A percentile compares a stretch with the other conserved stretches of the same genome.
phyloP scores from a whole-genome alignment of 2,113 vertebrate genomes.

The Porphyrio hochstetteri region DNA sequence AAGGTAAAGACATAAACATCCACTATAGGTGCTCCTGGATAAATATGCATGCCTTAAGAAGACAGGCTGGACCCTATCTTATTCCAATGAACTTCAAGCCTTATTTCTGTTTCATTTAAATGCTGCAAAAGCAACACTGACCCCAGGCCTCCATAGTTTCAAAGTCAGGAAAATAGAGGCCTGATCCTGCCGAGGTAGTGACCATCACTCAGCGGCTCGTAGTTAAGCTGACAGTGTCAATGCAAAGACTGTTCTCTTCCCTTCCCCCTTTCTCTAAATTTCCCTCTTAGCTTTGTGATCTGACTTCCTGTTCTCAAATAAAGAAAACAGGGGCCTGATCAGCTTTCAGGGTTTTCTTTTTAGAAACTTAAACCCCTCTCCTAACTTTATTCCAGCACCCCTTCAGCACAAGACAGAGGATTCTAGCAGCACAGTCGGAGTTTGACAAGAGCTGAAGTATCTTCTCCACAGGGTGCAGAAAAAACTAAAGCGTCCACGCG shows the following conservation, averaged over 20 bases:
- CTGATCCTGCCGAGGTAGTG: neutral
- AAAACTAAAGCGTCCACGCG: neutral
- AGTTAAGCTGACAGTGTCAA: neutral
- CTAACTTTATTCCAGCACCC: neutral
- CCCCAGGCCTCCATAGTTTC: neutral
- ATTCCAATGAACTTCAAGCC: neutral
- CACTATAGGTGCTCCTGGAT: rapidly evolving
- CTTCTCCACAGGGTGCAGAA: neutral
- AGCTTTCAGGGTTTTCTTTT: neutral
- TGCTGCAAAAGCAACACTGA: neutral
- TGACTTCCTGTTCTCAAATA: constrained; percentile 52
- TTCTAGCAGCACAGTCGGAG: neutral
- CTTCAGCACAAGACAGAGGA: neutral
- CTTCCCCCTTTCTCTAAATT: constrained; percentile 44
- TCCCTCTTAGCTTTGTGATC: constrained; percentile 1
- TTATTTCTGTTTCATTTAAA: neutral
- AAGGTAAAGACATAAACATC: neutral
- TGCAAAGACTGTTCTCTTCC: neutral
- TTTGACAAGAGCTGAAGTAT: too few relatives aligned
- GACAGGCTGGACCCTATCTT: neutral
- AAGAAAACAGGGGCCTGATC: neutral
- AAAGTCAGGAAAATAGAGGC: neutral
- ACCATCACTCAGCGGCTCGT: neutral
- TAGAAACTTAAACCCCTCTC: neutral
- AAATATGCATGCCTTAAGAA: rapidly evolving